Evolutionary conservation across 2,797 vertebrate species (phyloP).

Genomic region (Anabacerthia variegaticeps): DNA sequence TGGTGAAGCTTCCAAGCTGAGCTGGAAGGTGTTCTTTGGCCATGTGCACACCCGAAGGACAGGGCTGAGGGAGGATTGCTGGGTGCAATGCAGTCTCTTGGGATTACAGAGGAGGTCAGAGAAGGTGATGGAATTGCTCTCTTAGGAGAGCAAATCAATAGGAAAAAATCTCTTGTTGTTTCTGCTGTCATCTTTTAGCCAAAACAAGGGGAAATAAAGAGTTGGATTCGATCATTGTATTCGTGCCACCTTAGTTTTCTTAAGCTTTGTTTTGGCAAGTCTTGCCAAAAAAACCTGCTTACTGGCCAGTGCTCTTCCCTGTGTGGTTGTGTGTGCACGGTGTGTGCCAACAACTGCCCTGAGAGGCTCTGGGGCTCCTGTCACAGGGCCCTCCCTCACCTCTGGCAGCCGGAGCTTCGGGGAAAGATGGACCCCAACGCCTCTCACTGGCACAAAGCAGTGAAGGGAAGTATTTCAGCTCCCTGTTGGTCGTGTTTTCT

Average conservation of each 20-base stretch:
- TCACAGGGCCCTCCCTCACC: fast-evolving
- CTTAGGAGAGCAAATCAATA: background rate
- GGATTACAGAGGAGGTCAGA: background rate
- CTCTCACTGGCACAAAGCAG: background rate
- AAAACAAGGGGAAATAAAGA: background rate
- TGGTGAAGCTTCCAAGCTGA: background rate
- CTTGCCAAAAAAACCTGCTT: background rate
- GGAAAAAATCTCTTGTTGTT: background rate
- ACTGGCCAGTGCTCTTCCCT: background rate
- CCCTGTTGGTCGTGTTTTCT: slow-evolving; percentile 1
- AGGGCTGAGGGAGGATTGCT: background rate
- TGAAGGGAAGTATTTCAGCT: background rate
- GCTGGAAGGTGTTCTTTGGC: background rate
- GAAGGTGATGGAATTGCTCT: background rate
- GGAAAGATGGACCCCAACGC: background rate
- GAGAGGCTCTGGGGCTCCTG: background rate
- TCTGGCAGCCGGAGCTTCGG: background rate
- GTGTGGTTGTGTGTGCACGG: fast-evolving
- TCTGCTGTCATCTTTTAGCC: background rate
- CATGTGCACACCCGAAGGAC: background rate
- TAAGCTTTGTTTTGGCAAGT: background rate
- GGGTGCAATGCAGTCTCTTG: background rate
- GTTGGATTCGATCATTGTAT: background rate
- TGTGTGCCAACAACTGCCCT: fast-evolving
- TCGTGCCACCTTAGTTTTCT: background rate